Base-by-base conservation (phyloP, 2,797 vertebrate species). In the Fistularia tabacaria region DNA sequence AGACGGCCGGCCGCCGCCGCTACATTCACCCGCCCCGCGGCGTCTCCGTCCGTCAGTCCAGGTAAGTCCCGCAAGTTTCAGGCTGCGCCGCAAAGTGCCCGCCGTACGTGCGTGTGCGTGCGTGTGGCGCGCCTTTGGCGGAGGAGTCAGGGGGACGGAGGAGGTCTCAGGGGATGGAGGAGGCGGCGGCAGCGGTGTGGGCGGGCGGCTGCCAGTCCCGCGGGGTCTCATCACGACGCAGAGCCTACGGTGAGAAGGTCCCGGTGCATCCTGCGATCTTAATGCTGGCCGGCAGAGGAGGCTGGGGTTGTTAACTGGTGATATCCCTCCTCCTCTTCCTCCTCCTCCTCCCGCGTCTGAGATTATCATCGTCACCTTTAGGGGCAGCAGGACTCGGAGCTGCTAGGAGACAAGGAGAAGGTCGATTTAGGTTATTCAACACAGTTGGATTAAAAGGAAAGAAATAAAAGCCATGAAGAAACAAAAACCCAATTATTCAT, bases 291-390 rank as follows among this genome's bases (percentile, higher is more conserved):
- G 68, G 15, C 62, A 46, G 66, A 50, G 53, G 61, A 64, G 66
- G 73, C 55, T 63, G 66, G 41, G 63, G 76, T 74, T 84, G 81
- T 85, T 81, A 84, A 73, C 77, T 69, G 66, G 49, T 66, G 69
- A 69, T 69, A 71, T 54, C 77, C 77, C 78, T 25, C 25, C 25
- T 25, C 25, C 25, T 25, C 36, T 37, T 54, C 46, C 46, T 51
- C 63, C 41, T 36, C 64, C 52, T 51, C 56, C 53, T 47, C 45
- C 49, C 58, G 51, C 47, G 44, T 51, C 49, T 64, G 46, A 58
- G 15, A 52, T 62, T 68, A 66, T 53, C 64, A 66, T 25, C 68
- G 57, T 55, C 45, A 37, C 61, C 64, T 69, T 68, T 12, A 49
- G 51, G 64, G 53, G 56, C 39, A 40, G 7, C 1, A 40, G 10